Evolutionary conservation across 2,113 vertebrate species (phyloP), one percentile per base, ranked within the genome.

Genomic region (Aleadryas rufinucha): DNA sequence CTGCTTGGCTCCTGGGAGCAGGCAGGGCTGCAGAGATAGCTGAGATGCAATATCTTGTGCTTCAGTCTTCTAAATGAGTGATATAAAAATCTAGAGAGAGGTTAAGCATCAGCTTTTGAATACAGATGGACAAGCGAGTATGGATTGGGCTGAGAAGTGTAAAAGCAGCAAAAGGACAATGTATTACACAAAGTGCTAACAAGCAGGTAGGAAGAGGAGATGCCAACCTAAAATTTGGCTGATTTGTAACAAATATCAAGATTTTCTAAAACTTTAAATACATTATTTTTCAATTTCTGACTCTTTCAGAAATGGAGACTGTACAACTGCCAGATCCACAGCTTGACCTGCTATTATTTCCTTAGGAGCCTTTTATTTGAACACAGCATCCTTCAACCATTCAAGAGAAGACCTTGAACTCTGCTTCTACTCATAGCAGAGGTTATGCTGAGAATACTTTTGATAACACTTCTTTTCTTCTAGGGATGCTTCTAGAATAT

Each of bases 391-490:
- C 70, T 92, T 94, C 91, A 96, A 37, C 72, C 79, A 72, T 94
- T 93, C 89, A 88, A 71, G 71, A 83, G 88, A 94, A 96, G 94
- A 96, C 94, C 93, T 89, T 96, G 92, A 97, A 95, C 97, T 95
- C 82, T 93, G 81, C 81, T 94, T 76, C 91, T 89, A 14, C 89
- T 84, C 83, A 56, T 90, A 92, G 90, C 75, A 78, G 69, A 96
- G 95, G 90, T 95, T 93, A 95, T 26, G 14, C 76, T 90, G 92
- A 90, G 61, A 94, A 92, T 90, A 89, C 76, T 90, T 97, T 92
- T 92, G 88, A 92, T 93, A 94, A 84, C 37, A 60, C 20, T 86
- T 83, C 93, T 96, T 96, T 93, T 96, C 76, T 92, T 96, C 86
- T 78, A 69, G 45, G 76, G 81, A 90, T 78, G 90, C 83, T 94